Percentiles rank a stretch among this genome's conserved stretches.
These are phyloP conservation scores for Chrysopilus asiliformis DNA, from an alignment of 2,888 invertebrate species.

Conservation along the genomic window DNA sequence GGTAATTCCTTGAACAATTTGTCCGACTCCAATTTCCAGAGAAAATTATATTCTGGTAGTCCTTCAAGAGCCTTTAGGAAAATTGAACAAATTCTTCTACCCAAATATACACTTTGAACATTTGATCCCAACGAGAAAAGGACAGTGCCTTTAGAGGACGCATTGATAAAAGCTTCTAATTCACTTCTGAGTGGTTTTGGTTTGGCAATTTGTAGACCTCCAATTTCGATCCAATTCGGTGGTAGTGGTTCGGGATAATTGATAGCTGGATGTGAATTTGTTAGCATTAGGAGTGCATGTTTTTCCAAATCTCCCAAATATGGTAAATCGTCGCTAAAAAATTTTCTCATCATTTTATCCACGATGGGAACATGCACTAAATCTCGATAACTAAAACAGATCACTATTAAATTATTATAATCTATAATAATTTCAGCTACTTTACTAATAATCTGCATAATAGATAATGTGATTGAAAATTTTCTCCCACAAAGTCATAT, in stretches of 20 bases:
- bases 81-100: constrained; percentile 14
- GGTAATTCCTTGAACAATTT: constrained; percentile 9
- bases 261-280: constrained; percentile 27
- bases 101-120: constrained; percentile 17
- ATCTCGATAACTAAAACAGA: constrained; percentile 16
- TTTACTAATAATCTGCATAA: too few species aligned
- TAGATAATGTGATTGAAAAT: too few species aligned
- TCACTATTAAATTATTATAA: too few species aligned
- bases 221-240: constrained; percentile 30
- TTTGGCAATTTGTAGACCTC: constrained; percentile 28
- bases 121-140: constrained; percentile 28
- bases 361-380: constrained; percentile 15
- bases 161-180: constrained; percentile 22
- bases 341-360: constrained; percentile 16
- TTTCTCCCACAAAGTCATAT: too few species aligned
- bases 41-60: constrained; percentile 26
- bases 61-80: constrained; percentile 22
- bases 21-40: constrained; percentile 30
- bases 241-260: constrained; percentile 28
- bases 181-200: constrained; percentile 20
- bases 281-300: constrained; percentile 21
- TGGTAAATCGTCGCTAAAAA: constrained; percentile 16
- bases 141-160: constrained; percentile 25
- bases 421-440: too few species aligned
- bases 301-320: constrained; percentile 17